These are phyloP conservation scores for Seriola aureovittata DNA, from an alignment of 2,113 vertebrate genomes.

Conservation along the genomic window DNA sequence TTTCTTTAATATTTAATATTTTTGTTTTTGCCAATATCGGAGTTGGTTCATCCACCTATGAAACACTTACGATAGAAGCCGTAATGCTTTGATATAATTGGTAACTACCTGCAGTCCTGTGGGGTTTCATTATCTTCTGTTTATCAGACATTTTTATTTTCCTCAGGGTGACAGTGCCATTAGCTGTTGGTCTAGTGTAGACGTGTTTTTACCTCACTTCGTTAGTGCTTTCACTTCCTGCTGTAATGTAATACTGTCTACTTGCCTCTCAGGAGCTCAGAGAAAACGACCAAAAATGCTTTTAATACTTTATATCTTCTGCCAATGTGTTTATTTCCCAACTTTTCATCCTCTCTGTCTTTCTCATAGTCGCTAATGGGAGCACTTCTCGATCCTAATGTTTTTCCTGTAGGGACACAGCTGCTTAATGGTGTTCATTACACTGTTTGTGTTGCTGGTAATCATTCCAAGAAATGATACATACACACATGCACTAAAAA, in stretches of 20 bases:
- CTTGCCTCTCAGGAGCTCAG: constrained; percentile 27
- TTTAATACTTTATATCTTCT: constrained; percentile 30
- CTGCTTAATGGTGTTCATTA: constrained; percentile 50
- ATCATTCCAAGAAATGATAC: constrained; percentile 2
- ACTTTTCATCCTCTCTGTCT: not conserved
- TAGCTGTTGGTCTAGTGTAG: not conserved
- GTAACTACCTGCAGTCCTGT: not conserved
- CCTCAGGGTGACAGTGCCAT: constrained; percentile 29
- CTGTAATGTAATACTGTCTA: constrained; percentile 4
- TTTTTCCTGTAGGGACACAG: constrained; percentile 42
- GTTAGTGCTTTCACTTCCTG: constrained; percentile 33
- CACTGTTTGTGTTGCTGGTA: constrained; percentile 27
- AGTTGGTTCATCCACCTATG: not conserved
- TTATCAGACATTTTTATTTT: constrained; percentile 21
- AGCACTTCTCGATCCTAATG: constrained; percentile 47
- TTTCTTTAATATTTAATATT: not conserved
- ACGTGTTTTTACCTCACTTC: not conserved
- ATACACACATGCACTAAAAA: not conserved
- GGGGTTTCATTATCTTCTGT: not conserved
- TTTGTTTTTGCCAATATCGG: not conserved
- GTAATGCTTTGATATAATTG: not conserved
- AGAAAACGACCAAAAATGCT: constrained; percentile 53
- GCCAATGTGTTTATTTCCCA: constrained; percentile 33
- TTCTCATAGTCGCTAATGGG: constrained; percentile 15
- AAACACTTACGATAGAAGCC: not conserved